Conservation (phyloP, 2,888 invertebrate genomes). For the Chymomyza caudatula region DNA sequence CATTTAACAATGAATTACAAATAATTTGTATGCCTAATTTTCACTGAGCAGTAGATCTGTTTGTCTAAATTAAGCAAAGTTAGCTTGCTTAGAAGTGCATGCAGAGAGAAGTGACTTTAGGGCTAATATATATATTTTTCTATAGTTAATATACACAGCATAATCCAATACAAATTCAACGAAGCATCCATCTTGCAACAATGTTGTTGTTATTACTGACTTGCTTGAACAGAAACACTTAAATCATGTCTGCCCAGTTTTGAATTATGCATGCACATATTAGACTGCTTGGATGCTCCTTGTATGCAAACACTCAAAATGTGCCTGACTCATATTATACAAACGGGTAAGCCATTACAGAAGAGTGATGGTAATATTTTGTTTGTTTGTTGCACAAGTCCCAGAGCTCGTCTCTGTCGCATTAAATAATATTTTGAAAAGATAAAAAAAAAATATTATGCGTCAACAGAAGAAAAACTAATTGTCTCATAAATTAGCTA, state of each 20-base stretch:
- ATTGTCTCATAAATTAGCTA: constrained; percentile 65
- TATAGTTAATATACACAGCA: background rate
- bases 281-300: background rate
- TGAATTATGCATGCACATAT: constrained; percentile 3
- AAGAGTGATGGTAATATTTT: background rate
- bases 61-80: too few species aligned
- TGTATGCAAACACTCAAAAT: constrained; percentile 20
- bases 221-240: constrained; percentile 22
- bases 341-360: constrained; percentile 46
- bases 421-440: background rate
- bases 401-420: background rate
- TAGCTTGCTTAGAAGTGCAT: too few species aligned
- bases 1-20: too few species aligned
- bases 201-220: constrained; percentile 38
- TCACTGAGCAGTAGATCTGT: too few species aligned
- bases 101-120: too few species aligned
- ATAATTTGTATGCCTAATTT: too few species aligned
- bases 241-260: constrained; percentile 2
- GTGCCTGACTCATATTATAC: constrained; percentile 68
- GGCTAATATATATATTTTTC: too few species aligned
- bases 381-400: too few species aligned
- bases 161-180: background rate
- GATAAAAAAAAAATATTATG: background rate
- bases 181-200: constrained; percentile 38
- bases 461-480: constrained; percentile 46